These are phyloP conservation scores for Cotesia chilonis DNA, from an alignment of 1,140 invertebrate species.

Conservation along the genomic window DNA sequence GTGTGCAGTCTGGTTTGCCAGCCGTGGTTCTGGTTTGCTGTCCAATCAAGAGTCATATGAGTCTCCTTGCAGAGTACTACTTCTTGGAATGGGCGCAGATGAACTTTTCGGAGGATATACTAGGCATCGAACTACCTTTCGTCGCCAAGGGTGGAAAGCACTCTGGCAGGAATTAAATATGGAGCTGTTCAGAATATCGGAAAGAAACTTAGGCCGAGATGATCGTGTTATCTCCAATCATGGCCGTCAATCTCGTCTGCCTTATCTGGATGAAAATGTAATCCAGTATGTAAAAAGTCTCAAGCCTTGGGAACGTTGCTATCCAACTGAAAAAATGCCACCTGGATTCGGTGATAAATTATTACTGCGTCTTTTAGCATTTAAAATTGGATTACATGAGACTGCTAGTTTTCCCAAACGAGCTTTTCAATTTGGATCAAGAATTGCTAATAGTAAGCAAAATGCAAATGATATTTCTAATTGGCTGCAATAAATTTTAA, in stretches of 20 bases:
- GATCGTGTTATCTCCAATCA: conserved; percentile 86
- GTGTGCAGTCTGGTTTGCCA: conserved; percentile 96
- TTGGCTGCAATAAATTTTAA: conserved; percentile 51
- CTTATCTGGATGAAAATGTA: conserved; percentile 94
- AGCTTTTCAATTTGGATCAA: conserved; percentile 97
- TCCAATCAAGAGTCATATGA: conserved; percentile 61
- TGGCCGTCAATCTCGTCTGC: conserved; percentile 81
- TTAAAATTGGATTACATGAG: conserved; percentile 73
- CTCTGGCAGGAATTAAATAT: conserved; percentile 75
- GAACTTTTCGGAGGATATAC: conserved; percentile 96
- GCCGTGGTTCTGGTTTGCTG: conserved; percentile 73
- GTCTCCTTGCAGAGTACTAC: conserved; percentile 78
- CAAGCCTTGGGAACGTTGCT: conserved; percentile 79
- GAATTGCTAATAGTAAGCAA: conserved; percentile 92
- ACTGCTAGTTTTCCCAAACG: conserved; percentile 83
- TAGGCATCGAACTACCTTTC: conserved; percentile 81
- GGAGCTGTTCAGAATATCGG: conserved; percentile 87
- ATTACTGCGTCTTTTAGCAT: conserved; percentile 82
- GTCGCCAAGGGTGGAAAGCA: conserved; percentile 72
- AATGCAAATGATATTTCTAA: conserved; percentile 82
- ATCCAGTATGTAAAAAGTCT: conserved; percentile 77
- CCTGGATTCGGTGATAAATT: conserved; percentile 94
- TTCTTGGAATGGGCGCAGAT: conserved; percentile 95
- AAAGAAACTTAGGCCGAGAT: conserved; percentile 92
- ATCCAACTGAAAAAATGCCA: conserved; percentile 70